Percentiles rank a stretch among this genome's conserved stretches.
These are phyloP conservation scores for Rhinogobius similis DNA, from an alignment of 2,113 vertebrate species.

Conservation along the genomic window DNA sequence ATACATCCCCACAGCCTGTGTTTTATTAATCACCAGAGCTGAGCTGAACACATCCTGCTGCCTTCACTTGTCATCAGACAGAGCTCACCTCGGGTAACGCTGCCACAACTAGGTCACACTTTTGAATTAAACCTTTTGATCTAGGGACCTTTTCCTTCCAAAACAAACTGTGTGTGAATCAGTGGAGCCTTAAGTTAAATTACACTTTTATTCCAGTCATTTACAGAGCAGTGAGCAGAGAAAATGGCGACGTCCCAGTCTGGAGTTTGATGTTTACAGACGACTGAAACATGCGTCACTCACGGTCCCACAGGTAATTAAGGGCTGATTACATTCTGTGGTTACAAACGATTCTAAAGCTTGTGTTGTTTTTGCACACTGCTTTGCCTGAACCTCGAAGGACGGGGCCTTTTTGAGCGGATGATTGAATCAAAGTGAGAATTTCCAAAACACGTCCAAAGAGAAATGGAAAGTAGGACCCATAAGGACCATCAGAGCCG, in stretches of 20 bases:
- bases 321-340: conserved; percentile 24
- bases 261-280: conserved; percentile 16
- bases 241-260: neutral
- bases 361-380: conserved; percentile 5
- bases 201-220: neutral
- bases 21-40: conserved; percentile 29
- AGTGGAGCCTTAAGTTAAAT: neutral
- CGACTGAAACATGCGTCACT: conserved; percentile 27
- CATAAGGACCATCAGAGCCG: neutral
- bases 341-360: conserved; percentile 21
- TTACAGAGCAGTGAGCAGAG: conserved; percentile 7
- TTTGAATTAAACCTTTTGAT: conserved; percentile 38
- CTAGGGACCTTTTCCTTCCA: neutral
- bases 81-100: conserved; percentile 29
- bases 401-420: neutral
- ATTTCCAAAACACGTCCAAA: neutral
- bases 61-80: neutral
- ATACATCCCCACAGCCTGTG: neutral
- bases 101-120: neutral
- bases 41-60: neutral
- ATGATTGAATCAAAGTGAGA: neutral
- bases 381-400: neutral
- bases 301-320: conserved; percentile 31
- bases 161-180: neutral
- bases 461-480: neutral